Conservation (phyloP, 2,797 vertebrate genomes). For the Hapalemur alaotrensis region DNA sequence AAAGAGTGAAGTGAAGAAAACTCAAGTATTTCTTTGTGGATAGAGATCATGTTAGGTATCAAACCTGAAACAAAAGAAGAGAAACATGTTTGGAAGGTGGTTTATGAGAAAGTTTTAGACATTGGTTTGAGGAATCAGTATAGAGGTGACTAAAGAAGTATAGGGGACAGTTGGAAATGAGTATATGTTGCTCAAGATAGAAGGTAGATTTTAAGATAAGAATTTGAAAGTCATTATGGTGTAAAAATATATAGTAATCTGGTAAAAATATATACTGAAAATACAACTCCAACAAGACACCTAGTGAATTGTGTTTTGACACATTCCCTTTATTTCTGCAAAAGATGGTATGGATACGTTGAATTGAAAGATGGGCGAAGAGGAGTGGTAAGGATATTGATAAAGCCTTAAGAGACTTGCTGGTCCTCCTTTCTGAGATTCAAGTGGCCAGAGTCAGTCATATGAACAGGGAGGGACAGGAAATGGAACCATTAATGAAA, state of each 20-base stretch:
- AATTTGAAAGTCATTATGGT: neutral
- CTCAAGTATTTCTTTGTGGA: neutral
- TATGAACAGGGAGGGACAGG: neutral
- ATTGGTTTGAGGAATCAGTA: neutral
- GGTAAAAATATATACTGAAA: neutral
- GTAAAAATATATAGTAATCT: neutral
- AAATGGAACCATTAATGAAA: neutral
- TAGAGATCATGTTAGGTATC: neutral
- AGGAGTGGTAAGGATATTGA: neutral
- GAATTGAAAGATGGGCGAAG: neutral
- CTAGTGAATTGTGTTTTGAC: neutral
- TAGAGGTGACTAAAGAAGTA: neutral
- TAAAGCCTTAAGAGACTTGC: neutral
- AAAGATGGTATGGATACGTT: neutral
- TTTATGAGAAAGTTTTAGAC: neutral
- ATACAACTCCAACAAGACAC: neutral
- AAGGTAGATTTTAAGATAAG: neutral
- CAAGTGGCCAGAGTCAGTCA: neutral
- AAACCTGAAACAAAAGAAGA: neutral
- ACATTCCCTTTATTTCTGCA: neutral
- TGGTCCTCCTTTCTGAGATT: neutral
- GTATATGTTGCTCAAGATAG: neutral
- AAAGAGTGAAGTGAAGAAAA: neutral
- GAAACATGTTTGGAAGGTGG: neutral
- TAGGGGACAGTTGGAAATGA: neutral